Evolutionary conservation across 2,888 invertebrate species (phyloP).

Genomic region (Tipula vernalis): DNA sequence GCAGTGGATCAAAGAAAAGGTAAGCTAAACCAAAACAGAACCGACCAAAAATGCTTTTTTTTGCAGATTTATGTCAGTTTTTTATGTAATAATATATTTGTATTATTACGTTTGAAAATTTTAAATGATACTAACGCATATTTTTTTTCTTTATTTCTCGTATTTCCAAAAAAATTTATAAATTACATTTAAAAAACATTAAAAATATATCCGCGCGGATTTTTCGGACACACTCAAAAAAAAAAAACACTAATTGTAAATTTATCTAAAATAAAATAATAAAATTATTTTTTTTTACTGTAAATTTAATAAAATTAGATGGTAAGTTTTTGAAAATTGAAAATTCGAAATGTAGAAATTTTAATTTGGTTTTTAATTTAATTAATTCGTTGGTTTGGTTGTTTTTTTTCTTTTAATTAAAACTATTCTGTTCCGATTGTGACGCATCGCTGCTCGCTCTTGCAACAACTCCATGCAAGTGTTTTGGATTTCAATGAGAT

Average conservation of each 20-base stretch:
- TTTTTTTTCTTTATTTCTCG: background rate
- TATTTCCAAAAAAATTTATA: background rate
- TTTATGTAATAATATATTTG: background rate
- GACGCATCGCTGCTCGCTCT: background rate
- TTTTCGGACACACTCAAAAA: background rate
- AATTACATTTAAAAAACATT: background rate
- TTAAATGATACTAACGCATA: background rate
- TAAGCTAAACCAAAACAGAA: conserved; percentile 29
- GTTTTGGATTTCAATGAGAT: background rate
- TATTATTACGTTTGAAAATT: background rate
- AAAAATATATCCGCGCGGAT: background rate
- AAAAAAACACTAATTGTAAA: background rate
- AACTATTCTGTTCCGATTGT: background rate
- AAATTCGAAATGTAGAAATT: background rate
- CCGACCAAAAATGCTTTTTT: background rate
- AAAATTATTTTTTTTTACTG: background rate
- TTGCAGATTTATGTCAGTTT: background rate
- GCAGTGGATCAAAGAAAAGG: conserved; percentile 83
- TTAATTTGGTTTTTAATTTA: background rate
- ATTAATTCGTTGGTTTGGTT: background rate
- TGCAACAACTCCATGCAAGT: background rate
- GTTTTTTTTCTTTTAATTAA: background rate
- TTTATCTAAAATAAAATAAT: background rate
- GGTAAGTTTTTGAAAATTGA: background rate
- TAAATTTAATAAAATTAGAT: background rate